These are phyloP conservation scores for Acomys russatus DNA, from an alignment of 2,797 vertebrate genomes.

Conservation along the genomic window DNA sequence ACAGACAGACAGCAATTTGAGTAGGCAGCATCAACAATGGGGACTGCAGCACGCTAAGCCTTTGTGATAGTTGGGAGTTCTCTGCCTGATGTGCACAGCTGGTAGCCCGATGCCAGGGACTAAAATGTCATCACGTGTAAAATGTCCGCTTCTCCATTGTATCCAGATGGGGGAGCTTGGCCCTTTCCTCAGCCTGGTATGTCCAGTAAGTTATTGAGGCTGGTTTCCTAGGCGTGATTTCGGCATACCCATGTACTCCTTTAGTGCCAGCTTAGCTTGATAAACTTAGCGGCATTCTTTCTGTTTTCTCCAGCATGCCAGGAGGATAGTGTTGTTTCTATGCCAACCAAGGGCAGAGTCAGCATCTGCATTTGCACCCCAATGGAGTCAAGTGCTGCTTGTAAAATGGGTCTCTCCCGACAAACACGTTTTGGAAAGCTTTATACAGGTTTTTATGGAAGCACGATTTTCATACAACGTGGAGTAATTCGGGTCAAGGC, in stretches of 20 bases:
- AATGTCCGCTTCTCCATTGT: background rate
- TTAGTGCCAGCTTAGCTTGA: background rate
- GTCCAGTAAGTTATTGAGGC: background rate
- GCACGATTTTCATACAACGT: background rate
- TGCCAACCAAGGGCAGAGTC: background rate
- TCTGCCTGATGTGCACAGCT: too few relatives aligned
- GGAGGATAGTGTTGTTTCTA: background rate
- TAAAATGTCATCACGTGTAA: too few relatives aligned
- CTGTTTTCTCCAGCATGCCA: background rate
- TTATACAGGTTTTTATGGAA: background rate
- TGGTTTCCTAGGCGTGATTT: background rate
- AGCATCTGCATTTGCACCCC: background rate
- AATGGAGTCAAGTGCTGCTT: background rate
- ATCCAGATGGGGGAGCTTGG: background rate
- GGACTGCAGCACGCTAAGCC: background rate
- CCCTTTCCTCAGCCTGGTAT: background rate
- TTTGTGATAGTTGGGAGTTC: background rate
- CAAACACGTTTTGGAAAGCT: background rate
- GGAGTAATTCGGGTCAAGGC: background rate
- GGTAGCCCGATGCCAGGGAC: background rate
- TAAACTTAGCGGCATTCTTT: background rate
- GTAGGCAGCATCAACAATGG: background rate
- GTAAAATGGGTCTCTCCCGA: background rate
- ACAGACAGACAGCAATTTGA: background rate
- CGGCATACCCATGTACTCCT: background rate